Base-by-base conservation (phyloP, 2,797 vertebrate species). In the Helarctos malayanus region DNA sequence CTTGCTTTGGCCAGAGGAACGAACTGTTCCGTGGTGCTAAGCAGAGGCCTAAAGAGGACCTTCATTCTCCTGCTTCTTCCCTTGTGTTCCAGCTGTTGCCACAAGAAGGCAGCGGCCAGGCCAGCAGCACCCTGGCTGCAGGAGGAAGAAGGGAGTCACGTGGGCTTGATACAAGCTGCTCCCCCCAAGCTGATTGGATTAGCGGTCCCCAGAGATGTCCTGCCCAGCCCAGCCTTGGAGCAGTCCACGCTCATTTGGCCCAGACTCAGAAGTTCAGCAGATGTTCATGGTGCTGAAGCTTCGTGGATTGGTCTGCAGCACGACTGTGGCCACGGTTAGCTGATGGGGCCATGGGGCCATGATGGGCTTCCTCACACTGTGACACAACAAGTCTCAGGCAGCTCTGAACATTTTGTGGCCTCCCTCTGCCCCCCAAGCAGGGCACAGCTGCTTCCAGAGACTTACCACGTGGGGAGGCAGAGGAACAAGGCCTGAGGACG, bases 271-370 rank as follows among this genome's bases (percentile, higher is more conserved):
- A 94, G 27, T 41, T 6, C 47, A 45, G 29, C 7, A 61, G 52
- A 71, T 0, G 25, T 11, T 79, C 69, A n/a, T 15, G 25, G 16
- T 32, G 54, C 54, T 7, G 4, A 54, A 38, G 21, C 49, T 61
- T 23, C 0, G 2, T 0, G 18, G 38, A 7, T 4, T 1, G 41
- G 49, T 5, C 25, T 0, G 6, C 4, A 49, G 52, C 10, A 2
- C 3, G 16, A 61, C 1, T 0, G 4, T 25, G 80, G 59, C n/a
- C 9, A 0, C 1, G 9, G 59, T 49, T n/a, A 68, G 21, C 16
- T 14, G 41, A 75, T 3, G 14, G 15, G 32, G 47, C 29, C 18
- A 19, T 18, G n/a, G 3, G 76, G 13, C 35, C 41, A 29, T 2
- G 1, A 0, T 2, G 29, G 63, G 57, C 29, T 27, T 82, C 54